phyloP scores from a whole-genome alignment of 2,888 invertebrate genomes.

The Ypsolopha scabrella region DNA sequence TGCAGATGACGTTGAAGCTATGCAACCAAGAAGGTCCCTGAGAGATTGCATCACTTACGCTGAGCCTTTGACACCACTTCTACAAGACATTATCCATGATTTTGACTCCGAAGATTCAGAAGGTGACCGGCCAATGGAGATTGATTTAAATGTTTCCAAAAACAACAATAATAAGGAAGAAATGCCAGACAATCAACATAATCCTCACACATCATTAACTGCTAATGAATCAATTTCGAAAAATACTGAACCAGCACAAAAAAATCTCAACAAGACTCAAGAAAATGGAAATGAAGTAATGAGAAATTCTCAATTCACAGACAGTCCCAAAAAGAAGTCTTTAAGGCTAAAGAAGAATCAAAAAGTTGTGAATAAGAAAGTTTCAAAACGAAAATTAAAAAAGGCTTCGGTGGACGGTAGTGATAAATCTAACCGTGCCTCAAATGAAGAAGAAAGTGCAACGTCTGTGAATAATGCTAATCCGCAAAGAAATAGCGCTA shows the following conservation, averaged over 20 bases:
- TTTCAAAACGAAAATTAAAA: slow-evolving; percentile 12
- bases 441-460: slow-evolving; percentile 5
- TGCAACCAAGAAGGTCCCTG: slow-evolving; percentile 22
- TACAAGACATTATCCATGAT: slow-evolving; percentile 43
- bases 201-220: not conserved
- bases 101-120: slow-evolving; percentile 15
- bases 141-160: slow-evolving; percentile 26
- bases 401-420: slow-evolving; percentile 7
- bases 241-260: not conserved
- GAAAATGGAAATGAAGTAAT: not conserved
- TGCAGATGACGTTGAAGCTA: not conserved
- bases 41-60: slow-evolving; percentile 37
- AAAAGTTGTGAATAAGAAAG: slow-evolving; percentile 4
- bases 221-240: not conserved
- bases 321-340: not conserved
- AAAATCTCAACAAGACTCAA: not conserved
- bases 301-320: not conserved
- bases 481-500: no score
- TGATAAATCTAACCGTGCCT: not conserved
- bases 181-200: no score
- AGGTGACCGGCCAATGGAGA: slow-evolving; percentile 12
- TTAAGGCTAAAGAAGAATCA: slow-evolving; percentile 15
- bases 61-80: slow-evolving; percentile 42
- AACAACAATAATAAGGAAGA: not conserved
- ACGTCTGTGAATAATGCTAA: not conserved